These are phyloP conservation scores for Seira sanloemensis DNA, from an alignment of 2,888 invertebrate genomes.

Conservation along the genomic window DNA sequence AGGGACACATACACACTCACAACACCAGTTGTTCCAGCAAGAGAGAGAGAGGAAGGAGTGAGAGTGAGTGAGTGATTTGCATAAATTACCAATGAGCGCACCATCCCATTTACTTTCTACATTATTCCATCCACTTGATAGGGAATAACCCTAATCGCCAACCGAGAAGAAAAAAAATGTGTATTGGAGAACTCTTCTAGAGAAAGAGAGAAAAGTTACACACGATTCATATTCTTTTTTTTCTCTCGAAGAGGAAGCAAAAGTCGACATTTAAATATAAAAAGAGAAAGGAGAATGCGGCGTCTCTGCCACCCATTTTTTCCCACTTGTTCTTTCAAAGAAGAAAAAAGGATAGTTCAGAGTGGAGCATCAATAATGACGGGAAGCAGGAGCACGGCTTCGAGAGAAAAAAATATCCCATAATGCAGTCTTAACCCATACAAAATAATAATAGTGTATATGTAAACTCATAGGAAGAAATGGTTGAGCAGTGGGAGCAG, in stretches of 20 bases:
- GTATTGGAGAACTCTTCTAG: background rate
- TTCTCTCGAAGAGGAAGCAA: slow-evolving; percentile 28
- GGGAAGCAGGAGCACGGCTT: slow-evolving; percentile 15
- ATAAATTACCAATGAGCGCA: slow-evolving; percentile 48
- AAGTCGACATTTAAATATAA: slow-evolving; percentile 30
- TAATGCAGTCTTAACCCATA: background rate
- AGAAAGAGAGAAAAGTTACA: background rate
- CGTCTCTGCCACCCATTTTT: slow-evolving; percentile 17
- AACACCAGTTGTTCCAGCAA: slow-evolving; percentile 12
- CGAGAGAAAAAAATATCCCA: slow-evolving; percentile 15
- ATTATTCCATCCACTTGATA: slow-evolving; percentile 12
- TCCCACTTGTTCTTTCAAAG: slow-evolving; percentile 1
- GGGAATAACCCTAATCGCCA: slow-evolving; percentile 37
- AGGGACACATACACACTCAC: too few species aligned
- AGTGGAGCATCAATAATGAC: slow-evolving; percentile 54
- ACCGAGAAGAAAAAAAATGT: slow-evolving; percentile 4
- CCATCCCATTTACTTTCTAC: slow-evolving; percentile 22
- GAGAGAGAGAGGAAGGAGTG: slow-evolving; percentile 19
- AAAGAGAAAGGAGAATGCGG: background rate
- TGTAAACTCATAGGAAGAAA: slow-evolving; percentile 6
- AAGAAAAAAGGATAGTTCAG: slow-evolving; percentile 34
- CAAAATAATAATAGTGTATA: background rate
- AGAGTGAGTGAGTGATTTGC: slow-evolving; percentile 61
- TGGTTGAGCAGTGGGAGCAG: background rate
- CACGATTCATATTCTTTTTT: background rate